Evolutionary conservation across 53 echinoderm and acorn worm species (phyloP), one percentile per base, ranked within the genome.

Genomic region (Glandiceps talaboti): DNA sequence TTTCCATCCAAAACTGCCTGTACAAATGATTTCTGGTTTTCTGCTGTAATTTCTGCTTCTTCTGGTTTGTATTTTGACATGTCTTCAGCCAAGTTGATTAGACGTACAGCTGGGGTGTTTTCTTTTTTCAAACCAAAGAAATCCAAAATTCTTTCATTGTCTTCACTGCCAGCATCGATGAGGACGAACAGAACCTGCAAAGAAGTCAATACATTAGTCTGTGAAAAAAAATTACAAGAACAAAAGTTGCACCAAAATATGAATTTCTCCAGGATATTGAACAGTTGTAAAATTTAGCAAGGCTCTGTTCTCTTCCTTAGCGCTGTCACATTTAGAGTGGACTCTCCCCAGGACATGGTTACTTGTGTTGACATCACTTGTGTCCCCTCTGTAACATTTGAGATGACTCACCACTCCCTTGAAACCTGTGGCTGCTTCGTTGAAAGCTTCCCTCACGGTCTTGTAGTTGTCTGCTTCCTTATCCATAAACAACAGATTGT

Each of bases 21-120:
- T 26, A 89, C 88, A 87, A 97, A 97, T 77, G 79, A 76, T 31
- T 85, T 82, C 73, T 90, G 84, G 31, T 83, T 84, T 28, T 88
- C 91, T 32, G 85, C 79, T 79, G 93, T 91, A 82, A 97, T 81
- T 1, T 97, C 97, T 1, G 73, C 28, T 14, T 80, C 30, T 0
- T 88, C 87, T 64, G 99, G 99, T 74, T 87, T 91, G 79, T 83
- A 99, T 76, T 99, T 99, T 91, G 93, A 93, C 99, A 99, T 99
- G 85, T 99, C 99, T 10, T 89, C 99, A 78, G 89, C 93, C 28
- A 99, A 83, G 27, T 87, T 88, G 83, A 99, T 99, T 81, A 99
- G 86, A 64, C 99, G 83, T 77, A 99, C 89, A 28, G 99, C 89
- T 73, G 99, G 99, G 14, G 93, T 27, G 72, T 91, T 84, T 0